These are phyloP conservation scores for Calameuta idolon DNA, from an alignment of 2,888 invertebrate genomes.

Conservation along the genomic window DNA sequence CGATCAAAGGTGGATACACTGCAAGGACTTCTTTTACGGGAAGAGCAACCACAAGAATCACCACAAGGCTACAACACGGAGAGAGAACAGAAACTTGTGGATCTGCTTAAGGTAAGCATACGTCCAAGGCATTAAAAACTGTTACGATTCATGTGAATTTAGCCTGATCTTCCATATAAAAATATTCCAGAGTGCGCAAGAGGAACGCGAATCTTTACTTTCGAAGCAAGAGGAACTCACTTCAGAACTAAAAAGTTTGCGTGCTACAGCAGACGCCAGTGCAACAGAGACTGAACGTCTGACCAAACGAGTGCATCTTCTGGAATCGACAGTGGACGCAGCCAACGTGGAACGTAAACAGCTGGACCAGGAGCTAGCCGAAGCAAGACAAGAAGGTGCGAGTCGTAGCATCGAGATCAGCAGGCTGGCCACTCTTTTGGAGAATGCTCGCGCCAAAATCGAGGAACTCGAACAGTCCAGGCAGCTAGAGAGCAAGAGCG, in stretches of 20 bases:
- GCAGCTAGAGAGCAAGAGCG: slow-evolving; percentile 77
- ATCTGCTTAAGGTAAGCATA: slow-evolving; percentile 78
- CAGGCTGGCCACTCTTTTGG: slow-evolving; percentile 80
- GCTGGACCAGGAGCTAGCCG: slow-evolving; percentile 78
- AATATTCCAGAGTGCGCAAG: slow-evolving; percentile 75
- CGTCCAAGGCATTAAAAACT: not conserved
- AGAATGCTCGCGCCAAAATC: slow-evolving; percentile 87
- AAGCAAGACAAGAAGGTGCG: slow-evolving; percentile 80
- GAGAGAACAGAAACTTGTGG: slow-evolving; percentile 84
- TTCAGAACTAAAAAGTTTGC: slow-evolving; percentile 76
- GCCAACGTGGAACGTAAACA: slow-evolving; percentile 80
- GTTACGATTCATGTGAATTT: not conserved
- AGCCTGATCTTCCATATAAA: not conserved
- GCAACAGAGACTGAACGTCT: slow-evolving; percentile 76
- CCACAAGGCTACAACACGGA: slow-evolving; percentile 75
- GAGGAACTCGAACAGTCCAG: slow-evolving; percentile 78
- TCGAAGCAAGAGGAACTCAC: slow-evolving; percentile 84
- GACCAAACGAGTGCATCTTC: slow-evolving; percentile 76
- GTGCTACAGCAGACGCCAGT: slow-evolving; percentile 73
- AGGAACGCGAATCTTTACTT: slow-evolving; percentile 80
- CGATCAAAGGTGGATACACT: slow-evolving; percentile 86
- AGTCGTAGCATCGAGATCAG: slow-evolving; percentile 85
- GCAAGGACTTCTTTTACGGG: slow-evolving; percentile 81
- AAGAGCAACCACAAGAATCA: slow-evolving; percentile 72
- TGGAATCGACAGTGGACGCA: slow-evolving; percentile 82